Percentiles rank a stretch among this genome's conserved stretches.
phyloP scores from a whole-genome alignment of 1,140 invertebrate species.

The Lutraria rhynchaena region DNA sequence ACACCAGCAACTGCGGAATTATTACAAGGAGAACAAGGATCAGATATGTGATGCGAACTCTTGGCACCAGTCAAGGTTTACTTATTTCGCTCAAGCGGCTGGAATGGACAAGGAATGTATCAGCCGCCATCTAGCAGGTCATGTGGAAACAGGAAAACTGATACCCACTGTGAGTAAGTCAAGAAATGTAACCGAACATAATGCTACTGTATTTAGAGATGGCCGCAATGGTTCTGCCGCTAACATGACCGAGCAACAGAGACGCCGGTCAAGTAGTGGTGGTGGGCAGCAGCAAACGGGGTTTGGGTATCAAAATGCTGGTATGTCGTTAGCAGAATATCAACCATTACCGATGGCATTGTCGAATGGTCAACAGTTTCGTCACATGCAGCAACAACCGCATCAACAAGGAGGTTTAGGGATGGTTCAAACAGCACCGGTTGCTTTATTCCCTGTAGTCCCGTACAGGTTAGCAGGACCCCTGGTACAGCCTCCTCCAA shows the following conservation, averaged over 20 bases:
- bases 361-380: neutral
- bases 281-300: no score
- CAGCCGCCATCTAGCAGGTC: neutral
- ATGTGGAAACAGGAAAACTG: neutral
- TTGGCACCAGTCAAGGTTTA: conserved; percentile 12
- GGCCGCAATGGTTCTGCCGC: no score
- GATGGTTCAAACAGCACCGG: neutral
- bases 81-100: conserved; percentile 3
- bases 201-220: neutral
- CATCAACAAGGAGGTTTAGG: neutral
- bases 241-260: neutral
- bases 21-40: neutral
- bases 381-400: neutral
- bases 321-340: neutral
- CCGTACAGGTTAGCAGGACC: neutral
- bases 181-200: neutral
- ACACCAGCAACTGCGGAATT: conserved; percentile 12
- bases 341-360: neutral
- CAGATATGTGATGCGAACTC: conserved; percentile 9
- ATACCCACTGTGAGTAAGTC: no score
- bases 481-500: neutral
- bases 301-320: neutral
- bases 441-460: neutral
- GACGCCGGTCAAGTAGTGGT: neutral
- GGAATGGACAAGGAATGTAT: conserved; percentile 23